Evolutionary conservation across 1,140 invertebrate species (phyloP).

Genomic region (Mercenaria mercenaria): DNA sequence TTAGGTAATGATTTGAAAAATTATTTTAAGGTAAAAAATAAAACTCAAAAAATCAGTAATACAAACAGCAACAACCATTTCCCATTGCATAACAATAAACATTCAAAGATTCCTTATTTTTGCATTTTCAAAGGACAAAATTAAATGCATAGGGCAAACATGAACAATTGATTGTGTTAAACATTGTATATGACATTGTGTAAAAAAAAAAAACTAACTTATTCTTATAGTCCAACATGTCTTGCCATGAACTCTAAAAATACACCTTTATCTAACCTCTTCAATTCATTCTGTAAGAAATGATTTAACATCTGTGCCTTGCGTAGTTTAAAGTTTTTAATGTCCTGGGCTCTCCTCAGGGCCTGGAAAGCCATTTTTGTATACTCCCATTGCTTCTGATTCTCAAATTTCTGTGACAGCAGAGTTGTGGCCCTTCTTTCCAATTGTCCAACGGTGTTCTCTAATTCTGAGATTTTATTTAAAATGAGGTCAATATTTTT

Average conservation of each 20-base stretch:
- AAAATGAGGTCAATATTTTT: slow-evolving; percentile 47
- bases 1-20: no score
- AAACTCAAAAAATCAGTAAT: no score
- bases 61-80: no score
- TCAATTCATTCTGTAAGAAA: slow-evolving; percentile 43
- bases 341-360: slow-evolving; percentile 1
- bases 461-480: slow-evolving; percentile 19
- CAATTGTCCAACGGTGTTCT: neutral
- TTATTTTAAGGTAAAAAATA: no score
- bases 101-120: no score
- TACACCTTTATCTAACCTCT: slow-evolving; percentile 38
- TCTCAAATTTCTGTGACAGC: neutral
- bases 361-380: neutral
- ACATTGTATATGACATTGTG: no score
- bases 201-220: no score
- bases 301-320: slow-evolving; percentile 47
- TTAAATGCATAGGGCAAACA: no score
- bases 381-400: neutral
- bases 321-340: slow-evolving; percentile 36
- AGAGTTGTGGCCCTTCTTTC: slow-evolving; percentile 28
- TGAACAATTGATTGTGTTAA: no score
- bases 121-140: no score
- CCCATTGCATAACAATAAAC: no score
- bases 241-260: slow-evolving; percentile 22
- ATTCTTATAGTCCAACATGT: slow-evolving; percentile 29